These are phyloP conservation scores for Lottia gigantea DNA, from an alignment of 2,888 invertebrate species.

Conservation along the genomic window DNA sequence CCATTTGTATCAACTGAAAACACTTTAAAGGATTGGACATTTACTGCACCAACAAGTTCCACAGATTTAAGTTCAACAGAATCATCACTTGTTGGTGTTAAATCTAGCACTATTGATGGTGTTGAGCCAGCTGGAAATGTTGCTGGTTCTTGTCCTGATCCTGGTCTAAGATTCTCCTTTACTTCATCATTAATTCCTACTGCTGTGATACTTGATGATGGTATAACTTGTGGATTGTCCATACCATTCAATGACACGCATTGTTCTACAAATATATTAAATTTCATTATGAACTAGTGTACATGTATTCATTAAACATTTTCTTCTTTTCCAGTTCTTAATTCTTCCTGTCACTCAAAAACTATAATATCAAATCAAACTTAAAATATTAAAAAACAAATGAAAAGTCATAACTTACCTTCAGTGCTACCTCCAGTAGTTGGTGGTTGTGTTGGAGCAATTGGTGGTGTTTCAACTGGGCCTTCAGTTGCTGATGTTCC, in stretches of 20 bases:
- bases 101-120: neutral
- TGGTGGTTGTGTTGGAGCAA: neutral
- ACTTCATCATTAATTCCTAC: neutral
- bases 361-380: no score
- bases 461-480: neutral
- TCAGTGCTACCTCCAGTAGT: neutral
- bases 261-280: neutral
- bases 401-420: no score
- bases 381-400: no score
- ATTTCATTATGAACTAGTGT: neutral
- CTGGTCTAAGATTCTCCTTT: neutral
- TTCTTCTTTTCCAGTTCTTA: no score
- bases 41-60: neutral
- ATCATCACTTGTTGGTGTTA: neutral
- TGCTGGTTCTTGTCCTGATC: neutral
- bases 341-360: no score
- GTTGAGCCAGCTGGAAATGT: neutral
- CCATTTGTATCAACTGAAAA: neutral
- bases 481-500: conserved; percentile 2
- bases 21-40: neutral
- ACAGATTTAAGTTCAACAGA: neutral
- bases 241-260: neutral
- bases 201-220: neutral
- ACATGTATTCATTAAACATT: no score
- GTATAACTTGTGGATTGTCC: neutral